Conservation (phyloP, 2,797 vertebrate species). For the Brachyrhaphis roseni region DNA sequence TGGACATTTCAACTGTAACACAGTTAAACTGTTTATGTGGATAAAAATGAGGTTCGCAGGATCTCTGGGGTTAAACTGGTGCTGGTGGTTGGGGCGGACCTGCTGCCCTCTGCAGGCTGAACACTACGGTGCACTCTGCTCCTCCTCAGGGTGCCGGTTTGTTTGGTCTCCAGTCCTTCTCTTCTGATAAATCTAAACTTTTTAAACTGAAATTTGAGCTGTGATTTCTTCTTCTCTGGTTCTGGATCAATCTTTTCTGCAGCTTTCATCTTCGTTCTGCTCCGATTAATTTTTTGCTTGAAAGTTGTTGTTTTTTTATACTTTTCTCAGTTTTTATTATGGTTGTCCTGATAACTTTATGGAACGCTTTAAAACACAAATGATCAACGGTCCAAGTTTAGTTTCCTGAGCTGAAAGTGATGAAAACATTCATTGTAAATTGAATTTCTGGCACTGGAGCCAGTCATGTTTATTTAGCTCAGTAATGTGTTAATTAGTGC, state of each 20-base stretch:
- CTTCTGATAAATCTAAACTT: neutral
- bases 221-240: neutral
- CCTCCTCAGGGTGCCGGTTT: neutral
- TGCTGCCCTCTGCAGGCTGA: neutral
- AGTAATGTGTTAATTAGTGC: neutral
- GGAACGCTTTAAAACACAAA: neutral
- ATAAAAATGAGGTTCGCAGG: neutral
- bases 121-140: neutral
- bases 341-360: neutral
- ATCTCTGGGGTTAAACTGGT: neutral
- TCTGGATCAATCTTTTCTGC: no score
- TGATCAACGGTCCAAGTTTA: neutral
- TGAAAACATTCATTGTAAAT: neutral
- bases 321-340: neutral
- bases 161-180: neutral
- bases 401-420: neutral
- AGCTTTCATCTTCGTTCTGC: neutral
- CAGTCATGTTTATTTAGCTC: neutral
- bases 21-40: neutral
- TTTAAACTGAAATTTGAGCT: neutral
- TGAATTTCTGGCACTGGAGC: neutral
- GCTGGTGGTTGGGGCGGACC: neutral
- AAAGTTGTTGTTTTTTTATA: neutral
- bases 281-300: neutral
- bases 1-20: neutral